Base-by-base conservation (phyloP, 2,888 invertebrate genomes). In the Drosophila meridiana region DNA sequence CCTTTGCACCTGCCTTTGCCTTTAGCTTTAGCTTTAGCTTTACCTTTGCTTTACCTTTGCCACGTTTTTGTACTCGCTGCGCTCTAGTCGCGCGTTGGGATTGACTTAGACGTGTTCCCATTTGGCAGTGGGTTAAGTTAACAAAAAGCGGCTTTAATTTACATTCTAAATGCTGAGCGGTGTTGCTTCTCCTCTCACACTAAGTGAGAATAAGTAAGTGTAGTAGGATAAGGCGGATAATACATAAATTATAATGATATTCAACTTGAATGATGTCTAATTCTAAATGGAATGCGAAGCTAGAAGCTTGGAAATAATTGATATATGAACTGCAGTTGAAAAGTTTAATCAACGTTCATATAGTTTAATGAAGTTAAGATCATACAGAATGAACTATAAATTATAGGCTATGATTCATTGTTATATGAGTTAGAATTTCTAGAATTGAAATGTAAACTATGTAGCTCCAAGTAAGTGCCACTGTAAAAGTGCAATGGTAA, bases 101-200 rank as follows among this genome's bases (percentile, higher is more conserved):
- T 58, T 64, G 58, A 62, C 68, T 76, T 40, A 48, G 26, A 48
- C 60, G 36, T 43, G 56, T 60, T 48, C 32, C 26, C 52, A 47
- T 34, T 52, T 47, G 42, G 7, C 50, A 57, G 20, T 57, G 42
- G 70, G 8, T 14, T 14, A 7, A 14, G 8, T n/a, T n/a, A 45
- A 60, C 47, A 64, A n/a, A 67, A 72, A 48, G 43, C 62, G 57
- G 52, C 59, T 76, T 76, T 67, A 76, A 57, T 47, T 34, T 32
- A 30, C 36, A 38, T 26, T 11, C 36, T 11, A 11, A 28, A n/a
- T 7, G 7, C 7, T 3, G 13, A 42, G 38, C n/a, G 26, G 11
- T n/a, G 30, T 2, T 3, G 13, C 7, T 7, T 1, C n/a, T 30
- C 32, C 8, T 8, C 7, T 20, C 6, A 0, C 13, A 30, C 26